A percentile compares a stretch with the other conserved stretches of the same genome.
Conservation (phyloP, 2,888 invertebrate species). For the Melipona beecheii region DNA sequence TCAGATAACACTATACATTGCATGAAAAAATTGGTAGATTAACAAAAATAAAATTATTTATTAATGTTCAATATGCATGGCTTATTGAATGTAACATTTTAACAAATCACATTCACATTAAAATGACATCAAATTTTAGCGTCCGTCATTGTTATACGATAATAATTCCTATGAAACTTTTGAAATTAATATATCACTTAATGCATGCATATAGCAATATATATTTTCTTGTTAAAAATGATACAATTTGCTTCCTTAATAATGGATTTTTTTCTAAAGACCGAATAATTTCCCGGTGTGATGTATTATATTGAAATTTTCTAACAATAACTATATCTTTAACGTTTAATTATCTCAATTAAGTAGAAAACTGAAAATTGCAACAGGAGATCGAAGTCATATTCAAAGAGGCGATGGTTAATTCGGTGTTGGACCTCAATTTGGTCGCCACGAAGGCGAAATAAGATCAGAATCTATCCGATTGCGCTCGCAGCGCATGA, state of each 20-base stretch:
- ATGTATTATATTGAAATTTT: not conserved
- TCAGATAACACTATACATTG: conserved; percentile 10
- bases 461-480: conserved; percentile 73
- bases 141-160: conserved; percentile 13
- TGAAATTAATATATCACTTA: conserved; percentile 12
- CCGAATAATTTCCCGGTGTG: conserved; percentile 12
- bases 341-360: conserved; percentile 34
- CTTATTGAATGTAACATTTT: conserved; percentile 50
- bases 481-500: conserved; percentile 71
- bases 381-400: conserved; percentile 73
- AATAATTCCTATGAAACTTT: conserved; percentile 1
- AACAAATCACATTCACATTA: conserved; percentile 15
- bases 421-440: conserved; percentile 72
- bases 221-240: not conserved
- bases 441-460: conserved; percentile 73
- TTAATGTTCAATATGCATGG: conserved; percentile 64
- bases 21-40: conserved; percentile 46
- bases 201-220: conserved; percentile 49
- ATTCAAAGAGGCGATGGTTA: conserved; percentile 71
- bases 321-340: conserved; percentile 7
- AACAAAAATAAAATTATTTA: conserved; percentile 19
- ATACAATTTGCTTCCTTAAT: conserved; percentile 26
- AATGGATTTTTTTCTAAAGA: not conserved
- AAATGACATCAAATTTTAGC: conserved; percentile 3
- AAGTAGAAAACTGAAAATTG: conserved; percentile 65